Evolutionary conservation across 2,113 vertebrate species (phyloP), one percentile per base, ranked within the genome.

Genomic region (Myotis lucifugus): DNA sequence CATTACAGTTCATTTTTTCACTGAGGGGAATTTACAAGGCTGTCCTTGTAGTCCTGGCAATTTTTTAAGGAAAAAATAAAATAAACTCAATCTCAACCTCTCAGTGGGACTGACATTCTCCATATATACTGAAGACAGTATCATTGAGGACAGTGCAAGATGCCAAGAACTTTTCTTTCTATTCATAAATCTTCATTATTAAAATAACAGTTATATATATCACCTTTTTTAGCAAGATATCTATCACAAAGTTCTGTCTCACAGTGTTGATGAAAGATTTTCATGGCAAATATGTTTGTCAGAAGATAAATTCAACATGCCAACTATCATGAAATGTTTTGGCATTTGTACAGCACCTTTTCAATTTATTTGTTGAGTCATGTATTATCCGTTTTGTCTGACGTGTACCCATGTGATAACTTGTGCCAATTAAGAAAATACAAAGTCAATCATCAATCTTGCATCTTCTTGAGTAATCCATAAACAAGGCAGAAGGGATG

Each of bases 181-280:
- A 73, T 84, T 96, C 61, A 97, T 94, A 91, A 91, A 94, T 95
- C 67, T 95, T 92, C 25, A 96, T 79, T 67, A 92, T 74, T 90
- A 19, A 32, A 84, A 54, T 40, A 23, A 40, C 19, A 72, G 21
- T 40, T 29, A 18, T 69, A 52, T 46, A 54, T 52, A 69, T 69
- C 23, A 81, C 3, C 25, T 3, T 72, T 52, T 70, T 59, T 15
- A 85, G 42, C 23, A 91, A 72, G 40, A 66, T 90, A 72, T 87
- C 40, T 52, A 84, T 82, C 67, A 85, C 66, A 91, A 78, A 52
- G 56, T 50, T 27, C 9, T 67, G 50, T 83, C 77, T 96, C 23
- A 85, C n/a, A 94, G 50, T 67, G 42, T 32, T 61, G 64, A 76
- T 90, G 83, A 90, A 92, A 92, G 76, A 84, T 84, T 82, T 93